A percentile compares a stretch with the other conserved stretches of the same genome.
These are phyloP conservation scores for Monochamus saltuarius DNA, from an alignment of 1,140 invertebrate species.

Conservation along the genomic window DNA sequence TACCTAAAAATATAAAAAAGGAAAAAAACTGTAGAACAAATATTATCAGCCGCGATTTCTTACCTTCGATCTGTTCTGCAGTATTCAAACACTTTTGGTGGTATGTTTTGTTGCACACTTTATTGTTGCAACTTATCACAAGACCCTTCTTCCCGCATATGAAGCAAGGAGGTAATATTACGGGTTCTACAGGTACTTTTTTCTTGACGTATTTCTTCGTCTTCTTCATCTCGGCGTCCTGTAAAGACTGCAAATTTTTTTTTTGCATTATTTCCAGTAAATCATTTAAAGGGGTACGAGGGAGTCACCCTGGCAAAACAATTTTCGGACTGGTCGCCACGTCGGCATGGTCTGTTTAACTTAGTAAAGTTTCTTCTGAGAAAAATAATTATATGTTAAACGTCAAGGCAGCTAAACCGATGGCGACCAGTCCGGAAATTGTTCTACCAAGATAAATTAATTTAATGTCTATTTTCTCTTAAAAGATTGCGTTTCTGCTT, in stretches of 20 bases:
- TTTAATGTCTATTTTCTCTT: no score
- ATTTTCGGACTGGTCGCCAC: no score
- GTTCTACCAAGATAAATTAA: no score
- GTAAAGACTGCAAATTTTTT: constrained; percentile 3
- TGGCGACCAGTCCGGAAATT: no score
- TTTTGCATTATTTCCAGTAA: constrained; percentile 12
- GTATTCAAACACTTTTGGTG: constrained; percentile 46
- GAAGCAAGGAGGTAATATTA: constrained; percentile 41
- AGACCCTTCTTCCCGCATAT: constrained; percentile 38
- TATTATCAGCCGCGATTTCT: not conserved
- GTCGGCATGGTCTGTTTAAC: no score
- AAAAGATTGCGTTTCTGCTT: no score
- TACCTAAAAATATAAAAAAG: constrained; percentile 31
- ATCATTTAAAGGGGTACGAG: no score
- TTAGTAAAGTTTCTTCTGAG: no score
- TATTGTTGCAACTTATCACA: constrained; percentile 39
- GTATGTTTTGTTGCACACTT: constrained; percentile 44
- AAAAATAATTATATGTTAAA: no score
- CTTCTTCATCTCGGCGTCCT: constrained; percentile 22
- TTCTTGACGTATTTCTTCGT: constrained; percentile 35
- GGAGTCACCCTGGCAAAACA: no score
- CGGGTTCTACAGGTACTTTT: constrained; percentile 17
- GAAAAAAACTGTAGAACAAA: constrained; percentile 11
- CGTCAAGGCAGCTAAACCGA: no score
- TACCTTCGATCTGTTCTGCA: constrained; percentile 37